Evolutionary conservation across 2,113 vertebrate genomes (phyloP).

Genomic region (Beaufortia kweichowensis): DNA sequence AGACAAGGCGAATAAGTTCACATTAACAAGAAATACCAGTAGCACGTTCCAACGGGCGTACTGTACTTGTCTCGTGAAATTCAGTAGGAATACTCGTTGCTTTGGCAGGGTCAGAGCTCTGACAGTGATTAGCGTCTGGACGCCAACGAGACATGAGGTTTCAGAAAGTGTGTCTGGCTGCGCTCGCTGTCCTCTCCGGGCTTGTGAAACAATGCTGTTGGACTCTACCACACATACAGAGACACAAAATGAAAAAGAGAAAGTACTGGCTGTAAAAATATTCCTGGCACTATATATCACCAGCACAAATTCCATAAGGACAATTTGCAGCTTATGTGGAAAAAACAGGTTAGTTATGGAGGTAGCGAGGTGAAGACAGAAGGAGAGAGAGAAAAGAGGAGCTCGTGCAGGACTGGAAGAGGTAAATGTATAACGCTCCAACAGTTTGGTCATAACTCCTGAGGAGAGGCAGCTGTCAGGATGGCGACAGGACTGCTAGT

Average conservation of each 20-base stretch:
- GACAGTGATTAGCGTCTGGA: constrained; percentile 25
- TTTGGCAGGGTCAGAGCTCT: constrained; percentile 7
- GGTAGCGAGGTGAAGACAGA: constrained; percentile 28
- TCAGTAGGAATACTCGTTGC: background rate
- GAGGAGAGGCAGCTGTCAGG: constrained; percentile 45
- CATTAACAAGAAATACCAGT: background rate
- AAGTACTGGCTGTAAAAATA: constrained; percentile 54
- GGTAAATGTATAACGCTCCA: constrained; percentile 56
- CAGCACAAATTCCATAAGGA: constrained; percentile 54
- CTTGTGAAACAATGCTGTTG: constrained; percentile 47
- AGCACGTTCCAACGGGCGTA: background rate
- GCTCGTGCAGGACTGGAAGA: constrained; percentile 11
- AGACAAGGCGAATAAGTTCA: background rate
- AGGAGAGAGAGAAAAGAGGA: constrained; percentile 29
- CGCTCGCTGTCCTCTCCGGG: constrained; percentile 50
- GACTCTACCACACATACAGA: constrained; percentile 37
- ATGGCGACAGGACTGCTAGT: constrained; percentile 56
- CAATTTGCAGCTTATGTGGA: constrained; percentile 51
- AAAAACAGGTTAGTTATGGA: constrained; percentile 44
- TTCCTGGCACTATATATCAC: constrained; percentile 56
- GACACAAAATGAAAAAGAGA: constrained; percentile 42
- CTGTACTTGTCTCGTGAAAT: background rate
- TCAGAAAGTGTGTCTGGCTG: constrained; percentile 18
- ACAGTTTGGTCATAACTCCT: constrained; percentile 58
- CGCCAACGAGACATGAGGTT: constrained; percentile 30